phyloP scores from a whole-genome alignment of 2,113 vertebrate genomes.

The Dolichotis patagonum region DNA sequence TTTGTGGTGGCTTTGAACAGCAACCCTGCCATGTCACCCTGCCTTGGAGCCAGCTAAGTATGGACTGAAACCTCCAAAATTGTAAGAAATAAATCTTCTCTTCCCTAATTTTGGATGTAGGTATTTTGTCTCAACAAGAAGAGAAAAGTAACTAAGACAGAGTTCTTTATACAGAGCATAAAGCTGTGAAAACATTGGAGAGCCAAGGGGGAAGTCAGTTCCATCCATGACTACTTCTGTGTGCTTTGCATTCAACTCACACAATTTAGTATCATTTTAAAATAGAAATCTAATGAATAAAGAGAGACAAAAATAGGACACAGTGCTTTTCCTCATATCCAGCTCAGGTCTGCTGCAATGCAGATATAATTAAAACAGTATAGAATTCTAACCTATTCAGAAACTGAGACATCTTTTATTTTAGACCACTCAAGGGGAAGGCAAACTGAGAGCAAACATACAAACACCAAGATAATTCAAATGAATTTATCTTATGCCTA shows the following conservation, averaged over 20 bases:
- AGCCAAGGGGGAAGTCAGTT: not conserved
- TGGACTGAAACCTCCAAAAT: too few species aligned
- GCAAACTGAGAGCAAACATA: not conserved
- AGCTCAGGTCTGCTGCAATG: not conserved
- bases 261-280: conserved; percentile 44
- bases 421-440: not conserved
- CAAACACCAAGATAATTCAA: conserved; percentile 22
- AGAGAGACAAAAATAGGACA: conserved; percentile 60
- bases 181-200: not conserved
- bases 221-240: not conserved
- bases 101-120: too few species aligned
- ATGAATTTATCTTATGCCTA: not conserved
- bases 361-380: conserved; percentile 36
- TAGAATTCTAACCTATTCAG: conserved; percentile 9
- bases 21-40: too few species aligned
- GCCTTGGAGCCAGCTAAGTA: too few species aligned
- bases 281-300: conserved; percentile 67
- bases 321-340: not conserved
- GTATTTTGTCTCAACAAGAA: too few species aligned
- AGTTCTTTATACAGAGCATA: not conserved
- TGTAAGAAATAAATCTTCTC: too few species aligned
- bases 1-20: too few species aligned
- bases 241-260: not conserved
- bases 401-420: conserved; percentile 15
- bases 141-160: too few species aligned